phyloP scores from a whole-genome alignment of 2,797 vertebrate species.

The Heteromormyrus szaboi region DNA sequence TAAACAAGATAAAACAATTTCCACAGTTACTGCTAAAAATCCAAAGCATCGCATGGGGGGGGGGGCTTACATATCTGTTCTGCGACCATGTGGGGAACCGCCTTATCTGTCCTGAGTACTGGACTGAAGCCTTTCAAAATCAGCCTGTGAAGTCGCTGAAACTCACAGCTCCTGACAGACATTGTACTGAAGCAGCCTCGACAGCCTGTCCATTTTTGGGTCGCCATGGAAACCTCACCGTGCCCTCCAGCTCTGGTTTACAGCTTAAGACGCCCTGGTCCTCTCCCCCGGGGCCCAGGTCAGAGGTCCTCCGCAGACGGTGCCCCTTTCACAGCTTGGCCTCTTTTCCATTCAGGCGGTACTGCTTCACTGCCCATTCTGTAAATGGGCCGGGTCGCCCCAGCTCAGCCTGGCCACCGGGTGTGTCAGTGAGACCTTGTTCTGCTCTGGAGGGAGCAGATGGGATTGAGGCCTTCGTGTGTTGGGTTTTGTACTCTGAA shows the following conservation, averaged over 20 bases:
- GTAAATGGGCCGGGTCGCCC: not conserved
- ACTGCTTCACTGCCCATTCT: not conserved
- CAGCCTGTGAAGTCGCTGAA: not conserved
- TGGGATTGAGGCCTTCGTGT: not conserved
- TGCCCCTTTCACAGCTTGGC: not conserved
- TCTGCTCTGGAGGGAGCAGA: not conserved
- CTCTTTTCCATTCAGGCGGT: not conserved
- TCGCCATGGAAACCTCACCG: conserved; percentile 59
- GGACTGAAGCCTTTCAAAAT: not conserved
- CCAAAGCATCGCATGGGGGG: not conserved
- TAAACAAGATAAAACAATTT: not conserved
- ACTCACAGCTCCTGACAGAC: not conserved
- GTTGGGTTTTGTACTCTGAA: not conserved
- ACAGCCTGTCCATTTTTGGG: conserved; percentile 18
- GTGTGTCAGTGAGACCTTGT: not conserved
- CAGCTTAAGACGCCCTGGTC: conserved; percentile 36
- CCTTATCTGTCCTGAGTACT: not conserved
- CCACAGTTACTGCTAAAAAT: not conserved
- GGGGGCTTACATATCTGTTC: not conserved
- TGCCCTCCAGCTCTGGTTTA: conserved; percentile 44
- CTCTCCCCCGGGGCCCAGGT: not conserved
- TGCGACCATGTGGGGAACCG: not conserved
- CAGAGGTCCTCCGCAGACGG: not conserved
- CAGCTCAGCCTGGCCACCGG: not conserved
- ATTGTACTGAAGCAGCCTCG: not conserved